Conservation (phyloP, 2,888 invertebrate genomes). For the Drosophila borealis region DNA sequence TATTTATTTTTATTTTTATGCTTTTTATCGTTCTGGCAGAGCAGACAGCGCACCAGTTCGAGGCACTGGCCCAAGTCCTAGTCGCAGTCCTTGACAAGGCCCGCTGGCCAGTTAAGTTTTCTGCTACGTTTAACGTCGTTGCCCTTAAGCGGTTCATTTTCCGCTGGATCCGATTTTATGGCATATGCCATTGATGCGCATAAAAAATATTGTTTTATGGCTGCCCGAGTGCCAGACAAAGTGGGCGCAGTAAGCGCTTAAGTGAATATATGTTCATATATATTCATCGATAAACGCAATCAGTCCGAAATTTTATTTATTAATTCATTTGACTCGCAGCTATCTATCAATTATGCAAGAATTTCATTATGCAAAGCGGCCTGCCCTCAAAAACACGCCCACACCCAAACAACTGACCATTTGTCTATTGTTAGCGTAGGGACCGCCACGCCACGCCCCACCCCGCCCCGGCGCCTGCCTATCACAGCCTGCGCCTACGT, state of each 20-base stretch:
- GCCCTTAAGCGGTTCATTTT: slow-evolving; percentile 71
- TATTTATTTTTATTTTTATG: slow-evolving; percentile 12
- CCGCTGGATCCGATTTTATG: slow-evolving; percentile 70
- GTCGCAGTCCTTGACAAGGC: slow-evolving; percentile 18
- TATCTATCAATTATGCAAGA: slow-evolving; percentile 34
- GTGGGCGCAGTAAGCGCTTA: slow-evolving; percentile 1
- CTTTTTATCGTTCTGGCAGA: slow-evolving; percentile 16
- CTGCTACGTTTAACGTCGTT: slow-evolving; percentile 66
- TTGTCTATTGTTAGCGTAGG: slow-evolving; percentile 14
- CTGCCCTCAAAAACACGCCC: neutral
- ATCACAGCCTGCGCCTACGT: neutral
- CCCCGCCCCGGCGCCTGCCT: neutral
- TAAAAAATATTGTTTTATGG: slow-evolving; percentile 72
- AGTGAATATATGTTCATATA: slow-evolving; percentile 1
- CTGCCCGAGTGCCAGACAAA: slow-evolving; percentile 37
- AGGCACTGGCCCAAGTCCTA: slow-evolving; percentile 3
- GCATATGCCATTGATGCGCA: slow-evolving; percentile 59
- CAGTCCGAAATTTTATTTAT: slow-evolving; percentile 43
- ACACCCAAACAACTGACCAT: slow-evolving; percentile 17
- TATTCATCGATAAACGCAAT: slow-evolving; percentile 60
- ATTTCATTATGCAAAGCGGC: slow-evolving; percentile 45
- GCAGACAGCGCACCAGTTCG: slow-evolving; percentile 1
- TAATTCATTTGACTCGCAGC: slow-evolving; percentile 30
- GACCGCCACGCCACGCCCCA: neutral
- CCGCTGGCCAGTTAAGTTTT: slow-evolving; percentile 59